Conservation (phyloP, 2,888 invertebrate species). For the Thera obeliscata region DNA sequence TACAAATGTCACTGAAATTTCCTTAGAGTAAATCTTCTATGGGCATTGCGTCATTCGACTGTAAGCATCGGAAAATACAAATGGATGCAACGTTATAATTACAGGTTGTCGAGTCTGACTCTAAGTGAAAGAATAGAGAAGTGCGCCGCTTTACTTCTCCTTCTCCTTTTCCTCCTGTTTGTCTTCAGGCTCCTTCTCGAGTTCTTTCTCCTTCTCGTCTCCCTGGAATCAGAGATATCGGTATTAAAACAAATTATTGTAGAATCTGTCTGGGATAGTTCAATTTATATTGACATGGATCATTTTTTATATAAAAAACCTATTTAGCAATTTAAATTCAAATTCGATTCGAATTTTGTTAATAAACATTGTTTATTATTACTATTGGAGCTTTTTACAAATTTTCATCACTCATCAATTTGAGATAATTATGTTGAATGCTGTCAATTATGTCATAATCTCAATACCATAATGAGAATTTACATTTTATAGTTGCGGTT, state of each 20-base stretch:
- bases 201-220: slow-evolving; percentile 89
- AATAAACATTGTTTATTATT: no score
- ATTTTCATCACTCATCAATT: no score
- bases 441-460: no score
- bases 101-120: slow-evolving; percentile 73
- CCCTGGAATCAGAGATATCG: slow-evolving; percentile 80
- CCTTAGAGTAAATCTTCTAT: slow-evolving; percentile 45
- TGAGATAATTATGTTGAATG: no score
- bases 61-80: slow-evolving; percentile 79
- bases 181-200: slow-evolving; percentile 87
- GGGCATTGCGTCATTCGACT: slow-evolving; percentile 52
- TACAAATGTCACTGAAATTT: slow-evolving; percentile 3
- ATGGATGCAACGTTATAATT: slow-evolving; percentile 79
- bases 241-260: neutral
- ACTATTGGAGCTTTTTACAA: no score
- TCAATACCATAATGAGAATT: no score
- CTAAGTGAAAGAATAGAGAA: slow-evolving; percentile 39
- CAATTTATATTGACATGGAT: no score
- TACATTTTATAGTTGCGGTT: no score
- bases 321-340: no score
- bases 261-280: no score
- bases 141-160: slow-evolving; percentile 56
- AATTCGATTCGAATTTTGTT: no score
- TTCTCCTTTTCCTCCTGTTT: slow-evolving; percentile 84
- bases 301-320: no score